Base-by-base conservation (phyloP, 2,797 vertebrate species). In the Rachycentron canadum region DNA sequence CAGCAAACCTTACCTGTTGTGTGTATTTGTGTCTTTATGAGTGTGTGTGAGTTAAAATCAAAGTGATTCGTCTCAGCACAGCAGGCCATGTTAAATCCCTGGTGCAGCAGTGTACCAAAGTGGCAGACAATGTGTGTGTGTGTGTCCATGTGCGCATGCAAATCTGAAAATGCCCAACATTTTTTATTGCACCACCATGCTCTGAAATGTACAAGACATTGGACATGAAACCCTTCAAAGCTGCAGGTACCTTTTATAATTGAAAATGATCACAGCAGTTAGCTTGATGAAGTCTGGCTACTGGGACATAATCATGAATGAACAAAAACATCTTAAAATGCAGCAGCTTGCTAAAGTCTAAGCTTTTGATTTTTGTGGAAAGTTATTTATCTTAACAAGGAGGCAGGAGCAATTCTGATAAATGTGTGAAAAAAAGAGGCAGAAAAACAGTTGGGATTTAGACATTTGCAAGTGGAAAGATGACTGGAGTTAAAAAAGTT, bases 41-140 rank as follows among this genome's bases (percentile, higher is more conserved):
- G 41, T 61, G 67, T 38, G 4, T 65, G 74, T 43, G 67, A 36
- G 55, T 77, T 73, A 49, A 70, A 69, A 86, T 84, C 7, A 23
- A 72, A 81, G 78, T 84, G 66, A 88, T 83, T 84, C 84, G 81
- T 84, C 81, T 86, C 56, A 57, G 77, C 78, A 73, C 81, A 88
- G 85, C 28, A 3, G 86, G 83, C 23, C 28, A 53, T 61, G 62
- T 64, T 89, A 83, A 88, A 61, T 84, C 74, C 76, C 49, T 73
- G 55, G 53, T 43, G n/a, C 83, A 88, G 73, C 83, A 73, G 78
- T 76, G 47, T 57, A 77, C 67, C 73, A 60, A 79, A 86, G 71
- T 76, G 73, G 52, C 30, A 64, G 69, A 75, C 61, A 56, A 49
- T 63, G 58, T 50, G 67, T 32, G 17, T 21, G 43, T 45, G 43